Percentiles rank a stretch among this genome's conserved stretches.
Evolutionary conservation across 2,113 vertebrate genomes (phyloP).

Genomic region (Pleuronectes platessa): DNA sequence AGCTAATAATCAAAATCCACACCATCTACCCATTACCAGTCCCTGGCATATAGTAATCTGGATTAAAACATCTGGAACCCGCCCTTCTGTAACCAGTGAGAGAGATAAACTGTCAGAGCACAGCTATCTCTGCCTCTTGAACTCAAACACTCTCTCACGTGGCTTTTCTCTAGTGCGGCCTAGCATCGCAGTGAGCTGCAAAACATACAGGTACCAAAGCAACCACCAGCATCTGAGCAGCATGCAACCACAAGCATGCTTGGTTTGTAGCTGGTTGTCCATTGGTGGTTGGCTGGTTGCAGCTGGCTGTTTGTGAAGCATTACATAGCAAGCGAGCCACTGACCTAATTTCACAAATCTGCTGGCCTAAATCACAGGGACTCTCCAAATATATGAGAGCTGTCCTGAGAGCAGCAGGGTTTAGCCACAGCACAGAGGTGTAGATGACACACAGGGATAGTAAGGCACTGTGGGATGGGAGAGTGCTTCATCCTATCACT

Average conservation of each 20-base stretch:
- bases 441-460: constrained; percentile 58
- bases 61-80: constrained; percentile 71
- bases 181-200: background rate
- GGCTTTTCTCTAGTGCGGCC: background rate
- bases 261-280: constrained; percentile 9
- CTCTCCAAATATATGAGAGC: constrained; percentile 73
- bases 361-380: constrained; percentile 78
- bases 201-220: background rate
- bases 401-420: constrained; percentile 62
- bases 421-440: constrained; percentile 56
- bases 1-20: constrained; percentile 70
- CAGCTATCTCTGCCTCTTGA: constrained; percentile 24
- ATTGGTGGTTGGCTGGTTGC: constrained; percentile 31
- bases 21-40: constrained; percentile 57
- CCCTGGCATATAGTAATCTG: constrained; percentile 63
- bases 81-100: constrained; percentile 23
- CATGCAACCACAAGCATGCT: background rate
- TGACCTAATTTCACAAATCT: constrained; percentile 84
- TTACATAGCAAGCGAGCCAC: constrained; percentile 72
- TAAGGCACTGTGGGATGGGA: constrained; percentile 21
- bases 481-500: constrained; percentile 27
- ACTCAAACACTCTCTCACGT: background rate
- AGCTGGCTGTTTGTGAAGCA: constrained; percentile 58
- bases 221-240: constrained; percentile 9
- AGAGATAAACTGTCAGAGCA: constrained; percentile 35